A percentile compares a stretch with the other conserved stretches of the same genome.
Conservation (phyloP, 2,888 invertebrate species). For the Lasioglossum oenotherae region DNA sequence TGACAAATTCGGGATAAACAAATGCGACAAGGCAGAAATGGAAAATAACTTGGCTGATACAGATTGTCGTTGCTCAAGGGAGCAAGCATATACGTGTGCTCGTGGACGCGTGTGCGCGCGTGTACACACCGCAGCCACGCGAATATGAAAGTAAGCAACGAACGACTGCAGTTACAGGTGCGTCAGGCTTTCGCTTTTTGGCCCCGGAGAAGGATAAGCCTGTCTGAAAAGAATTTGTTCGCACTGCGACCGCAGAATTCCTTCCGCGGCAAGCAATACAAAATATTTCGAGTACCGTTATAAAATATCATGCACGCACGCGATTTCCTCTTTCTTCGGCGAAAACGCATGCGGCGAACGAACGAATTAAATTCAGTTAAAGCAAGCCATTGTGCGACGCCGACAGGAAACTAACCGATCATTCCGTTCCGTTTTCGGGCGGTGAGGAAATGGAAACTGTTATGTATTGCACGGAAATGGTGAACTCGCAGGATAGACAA, state of each 20-base stretch:
- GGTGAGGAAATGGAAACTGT: background rate
- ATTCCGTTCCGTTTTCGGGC: background rate
- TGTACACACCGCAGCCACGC: constrained; percentile 40
- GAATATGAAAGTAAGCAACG: constrained; percentile 65
- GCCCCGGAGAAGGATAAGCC: constrained; percentile 54
- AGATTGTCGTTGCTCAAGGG: constrained; percentile 65
- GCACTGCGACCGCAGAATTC: constrained; percentile 53
- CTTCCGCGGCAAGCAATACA: constrained; percentile 38
- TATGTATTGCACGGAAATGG: background rate
- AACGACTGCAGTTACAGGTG: constrained; percentile 68
- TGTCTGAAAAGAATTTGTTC: constrained; percentile 59
- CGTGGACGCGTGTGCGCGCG: background rate
- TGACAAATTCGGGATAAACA: constrained; percentile 68
- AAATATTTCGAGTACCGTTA: constrained; percentile 52
- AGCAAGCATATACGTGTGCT: constrained; percentile 1
- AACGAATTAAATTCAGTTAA: constrained; percentile 11
- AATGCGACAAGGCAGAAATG: constrained; percentile 70
- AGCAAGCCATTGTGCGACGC: constrained; percentile 12
- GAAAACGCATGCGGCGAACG: background rate
- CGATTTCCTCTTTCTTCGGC: background rate
- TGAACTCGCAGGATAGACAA: background rate
- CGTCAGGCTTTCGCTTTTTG: constrained; percentile 59
- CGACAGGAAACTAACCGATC: constrained; percentile 14
- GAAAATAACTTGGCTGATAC: constrained; percentile 72
- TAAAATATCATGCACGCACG: constrained; percentile 9